A percentile compares a stretch with the other conserved stretches of the same genome.
These are phyloP conservation scores for Podarcis raffonei DNA, from an alignment of 2,113 vertebrate genomes.

Conservation along the genomic window DNA sequence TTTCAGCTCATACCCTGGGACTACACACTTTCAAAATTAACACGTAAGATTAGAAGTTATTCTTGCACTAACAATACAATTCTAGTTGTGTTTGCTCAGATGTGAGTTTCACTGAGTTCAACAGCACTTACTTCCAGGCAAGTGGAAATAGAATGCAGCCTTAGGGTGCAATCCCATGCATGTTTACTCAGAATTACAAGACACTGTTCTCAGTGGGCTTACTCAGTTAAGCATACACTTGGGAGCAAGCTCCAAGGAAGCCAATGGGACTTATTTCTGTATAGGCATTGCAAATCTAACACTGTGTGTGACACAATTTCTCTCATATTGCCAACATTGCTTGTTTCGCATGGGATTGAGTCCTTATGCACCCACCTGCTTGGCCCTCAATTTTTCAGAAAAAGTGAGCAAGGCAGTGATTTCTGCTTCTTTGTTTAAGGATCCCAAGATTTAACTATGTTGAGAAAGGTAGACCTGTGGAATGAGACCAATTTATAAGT, in stretches of 20 bases:
- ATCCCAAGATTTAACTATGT: neutral
- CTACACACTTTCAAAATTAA: neutral
- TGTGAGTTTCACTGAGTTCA: neutral
- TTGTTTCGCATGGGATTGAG: neutral
- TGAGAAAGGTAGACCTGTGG: rapidly evolving
- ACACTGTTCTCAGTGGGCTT: neutral
- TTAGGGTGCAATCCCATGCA: neutral
- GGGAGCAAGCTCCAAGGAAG: no score
- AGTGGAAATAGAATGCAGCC: neutral
- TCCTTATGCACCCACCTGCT: neutral
- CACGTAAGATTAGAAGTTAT: neutral
- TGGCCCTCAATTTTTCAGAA: neutral
- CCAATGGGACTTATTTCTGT: no score
- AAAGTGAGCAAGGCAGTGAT: neutral
- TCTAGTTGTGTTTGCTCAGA: neutral
- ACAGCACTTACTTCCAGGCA: neutral
- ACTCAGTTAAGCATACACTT: neutral
- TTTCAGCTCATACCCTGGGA: neutral
- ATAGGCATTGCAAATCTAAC: neutral
- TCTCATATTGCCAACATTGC: neutral
- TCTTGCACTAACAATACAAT: neutral
- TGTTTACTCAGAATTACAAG: neutral
- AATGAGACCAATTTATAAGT: neutral
- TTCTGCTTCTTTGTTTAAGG: neutral
- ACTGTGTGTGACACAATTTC: neutral